phyloP scores from a whole-genome alignment of 35 echinoderm and acorn worm species.

The Holothuria glaberrima region DNA sequence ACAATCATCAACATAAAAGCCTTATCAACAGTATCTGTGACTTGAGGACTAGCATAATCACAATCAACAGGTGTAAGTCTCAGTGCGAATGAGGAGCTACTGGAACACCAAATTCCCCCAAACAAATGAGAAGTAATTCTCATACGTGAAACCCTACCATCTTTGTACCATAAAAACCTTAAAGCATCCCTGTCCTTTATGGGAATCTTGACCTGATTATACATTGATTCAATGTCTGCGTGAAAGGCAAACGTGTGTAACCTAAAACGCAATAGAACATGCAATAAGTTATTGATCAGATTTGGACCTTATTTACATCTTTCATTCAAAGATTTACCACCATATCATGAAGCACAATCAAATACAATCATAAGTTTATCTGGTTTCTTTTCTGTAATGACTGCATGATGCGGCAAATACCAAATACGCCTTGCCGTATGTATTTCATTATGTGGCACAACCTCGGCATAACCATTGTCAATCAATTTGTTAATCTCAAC shows the following conservation, averaged over 20 bases:
- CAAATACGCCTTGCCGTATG: constrained; percentile 32
- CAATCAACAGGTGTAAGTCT: constrained; percentile 49
- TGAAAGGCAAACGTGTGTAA: neutral
- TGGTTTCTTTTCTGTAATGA: constrained; percentile 34
- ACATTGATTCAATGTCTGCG: constrained; percentile 7
- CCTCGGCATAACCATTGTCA: constrained; percentile 6
- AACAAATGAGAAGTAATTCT: constrained; percentile 71
- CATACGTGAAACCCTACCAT: neutral
- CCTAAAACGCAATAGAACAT: constrained; percentile 27
- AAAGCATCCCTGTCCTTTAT: constrained; percentile 14
- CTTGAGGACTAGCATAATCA: constrained; percentile 6
- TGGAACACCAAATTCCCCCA: constrained; percentile 66
- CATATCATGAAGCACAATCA: constrained; percentile 46
- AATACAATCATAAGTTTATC: constrained; percentile 28
- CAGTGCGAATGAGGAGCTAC: constrained; percentile 53
- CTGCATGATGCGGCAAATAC: constrained; percentile 57
- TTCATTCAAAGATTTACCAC: constrained; percentile 47
- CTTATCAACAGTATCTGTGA: constrained; percentile 31
- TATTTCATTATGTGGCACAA: constrained; percentile 2
- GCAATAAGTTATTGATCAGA: constrained; percentile 13
- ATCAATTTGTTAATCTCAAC: constrained; percentile 11
- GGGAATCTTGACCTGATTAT: constrained; percentile 14
- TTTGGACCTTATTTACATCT: constrained; percentile 22
- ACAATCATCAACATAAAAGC: constrained; percentile 77
- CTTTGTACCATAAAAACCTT: constrained; percentile 6